Percentiles rank a stretch among this genome's conserved stretches.
Conservation (phyloP, 2,797 vertebrate genomes). For the Lacerta agilis region DNA sequence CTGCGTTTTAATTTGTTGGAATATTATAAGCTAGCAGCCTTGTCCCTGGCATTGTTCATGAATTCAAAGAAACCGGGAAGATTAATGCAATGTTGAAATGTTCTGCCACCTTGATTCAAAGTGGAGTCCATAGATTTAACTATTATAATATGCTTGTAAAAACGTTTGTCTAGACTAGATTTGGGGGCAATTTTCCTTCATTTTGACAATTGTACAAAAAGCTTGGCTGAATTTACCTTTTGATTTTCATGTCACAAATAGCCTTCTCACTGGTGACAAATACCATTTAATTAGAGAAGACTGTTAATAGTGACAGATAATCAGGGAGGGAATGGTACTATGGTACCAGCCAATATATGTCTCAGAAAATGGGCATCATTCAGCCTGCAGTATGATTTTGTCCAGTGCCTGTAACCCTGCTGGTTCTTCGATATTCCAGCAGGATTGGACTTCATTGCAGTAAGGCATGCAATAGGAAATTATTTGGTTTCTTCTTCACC, state of each 20-base stretch:
- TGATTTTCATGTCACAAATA: not conserved
- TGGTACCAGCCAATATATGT: not conserved
- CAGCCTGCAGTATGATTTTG: not conserved
- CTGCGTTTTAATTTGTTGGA: not conserved
- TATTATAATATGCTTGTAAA: too few species aligned
- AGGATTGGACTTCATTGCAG: not conserved
- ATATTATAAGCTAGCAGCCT: too few species aligned
- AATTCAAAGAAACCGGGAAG: too few species aligned
- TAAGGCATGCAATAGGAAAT: not conserved
- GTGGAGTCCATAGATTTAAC: too few species aligned
- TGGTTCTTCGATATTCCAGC: not conserved
- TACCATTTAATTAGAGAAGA: not conserved
- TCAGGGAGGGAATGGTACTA: rapidly evolving
- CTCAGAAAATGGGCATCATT: not conserved
- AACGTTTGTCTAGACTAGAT: too few species aligned
- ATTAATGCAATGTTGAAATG: too few species aligned
- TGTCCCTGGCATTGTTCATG: too few species aligned
- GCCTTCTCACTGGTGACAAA: not conserved
- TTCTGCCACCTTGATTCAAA: too few species aligned
- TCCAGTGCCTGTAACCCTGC: not conserved
- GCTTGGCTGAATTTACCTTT: not conserved
- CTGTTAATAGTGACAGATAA: rapidly evolving
- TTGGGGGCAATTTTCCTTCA: too few species aligned
- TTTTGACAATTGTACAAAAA: too few species aligned
- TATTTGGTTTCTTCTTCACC: too few species aligned